These are phyloP conservation scores for Palythoa heliodiscus DNA, from an alignment of 92 coral and sea anemone species.

Conservation along the genomic window DNA sequence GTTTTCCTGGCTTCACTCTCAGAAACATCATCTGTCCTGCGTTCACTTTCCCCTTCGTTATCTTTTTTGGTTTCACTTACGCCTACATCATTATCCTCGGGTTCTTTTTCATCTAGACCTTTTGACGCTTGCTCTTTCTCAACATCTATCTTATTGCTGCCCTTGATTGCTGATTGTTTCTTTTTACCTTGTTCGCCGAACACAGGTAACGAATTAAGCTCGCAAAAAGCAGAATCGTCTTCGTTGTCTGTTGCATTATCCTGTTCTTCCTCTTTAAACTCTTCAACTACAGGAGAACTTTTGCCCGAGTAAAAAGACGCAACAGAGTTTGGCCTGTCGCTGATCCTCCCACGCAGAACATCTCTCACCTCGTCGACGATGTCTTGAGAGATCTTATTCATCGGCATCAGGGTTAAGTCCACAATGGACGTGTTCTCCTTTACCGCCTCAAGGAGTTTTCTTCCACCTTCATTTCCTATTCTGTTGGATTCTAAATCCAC, in stretches of 20 bases:
- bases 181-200: not conserved
- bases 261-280: not conserved
- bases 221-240: not conserved
- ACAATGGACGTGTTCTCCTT: conserved; percentile 77
- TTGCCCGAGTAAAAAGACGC: conserved; percentile 33
- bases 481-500: conserved; percentile 93
- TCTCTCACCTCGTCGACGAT: conserved; percentile 81
- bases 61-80: not conserved
- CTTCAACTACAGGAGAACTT: not conserved
- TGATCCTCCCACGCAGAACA: conserved; percentile 69
- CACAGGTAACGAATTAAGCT: not conserved
- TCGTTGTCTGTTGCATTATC: not conserved
- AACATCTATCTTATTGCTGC: not conserved
- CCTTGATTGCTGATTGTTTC: not conserved
- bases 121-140: not conserved
- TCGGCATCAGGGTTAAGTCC: conserved; percentile 89
- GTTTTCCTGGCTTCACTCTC: not conserved
- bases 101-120: not conserved
- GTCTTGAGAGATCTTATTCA: conserved; percentile 82
- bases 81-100: not conserved
- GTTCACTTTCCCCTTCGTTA: not conserved
- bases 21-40: not conserved
- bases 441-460: conserved; percentile 78
- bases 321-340: conserved; percentile 56
- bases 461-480: conserved; percentile 92